Evolutionary conservation across 2,888 invertebrate species (phyloP).

Genomic region (Acrobasis repandana): DNA sequence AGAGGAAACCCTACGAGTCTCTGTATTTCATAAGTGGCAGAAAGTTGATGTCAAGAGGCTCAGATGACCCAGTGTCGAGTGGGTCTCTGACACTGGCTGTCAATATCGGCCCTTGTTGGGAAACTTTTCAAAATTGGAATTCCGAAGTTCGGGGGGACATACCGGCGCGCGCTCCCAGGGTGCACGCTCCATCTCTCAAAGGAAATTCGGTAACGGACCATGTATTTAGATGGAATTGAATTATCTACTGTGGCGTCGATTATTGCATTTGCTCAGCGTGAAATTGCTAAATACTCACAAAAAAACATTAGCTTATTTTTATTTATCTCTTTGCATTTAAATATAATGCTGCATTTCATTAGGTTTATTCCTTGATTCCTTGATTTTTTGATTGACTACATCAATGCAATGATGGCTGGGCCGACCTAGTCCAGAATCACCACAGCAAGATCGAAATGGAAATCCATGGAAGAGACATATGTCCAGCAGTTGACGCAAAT

Average conservation of each 20-base stretch:
- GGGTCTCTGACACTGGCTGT: slow-evolving; percentile 75
- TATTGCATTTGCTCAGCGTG: slow-evolving; percentile 74
- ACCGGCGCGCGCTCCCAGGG: slow-evolving; percentile 65
- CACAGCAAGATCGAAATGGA: too few species aligned
- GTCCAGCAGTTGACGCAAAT: too few species aligned
- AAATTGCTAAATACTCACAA: slow-evolving; percentile 67
- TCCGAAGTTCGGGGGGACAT: slow-evolving; percentile 78
- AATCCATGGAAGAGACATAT: too few species aligned
- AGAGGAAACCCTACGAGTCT: neutral
- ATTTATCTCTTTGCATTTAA: slow-evolving; percentile 24
- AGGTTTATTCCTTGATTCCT: too few species aligned
- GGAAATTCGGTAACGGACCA: slow-evolving; percentile 77
- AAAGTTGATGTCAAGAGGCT: slow-evolving; percentile 48
- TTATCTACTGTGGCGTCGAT: slow-evolving; percentile 72
- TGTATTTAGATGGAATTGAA: slow-evolving; percentile 76
- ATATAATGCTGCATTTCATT: slow-evolving; percentile 1
- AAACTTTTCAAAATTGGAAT: slow-evolving; percentile 83
- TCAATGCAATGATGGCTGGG: too few species aligned
- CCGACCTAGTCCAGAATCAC: too few species aligned
- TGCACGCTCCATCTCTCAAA: slow-evolving; percentile 78
- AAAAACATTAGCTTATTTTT: slow-evolving; percentile 47
- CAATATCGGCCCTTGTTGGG: slow-evolving; percentile 77
- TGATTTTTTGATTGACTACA: too few species aligned
- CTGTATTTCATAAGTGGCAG: slow-evolving; percentile 32
- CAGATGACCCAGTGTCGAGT: slow-evolving; percentile 52